phyloP scores from a whole-genome alignment of 2,797 vertebrate genomes.

The Liasis olivaceus region DNA sequence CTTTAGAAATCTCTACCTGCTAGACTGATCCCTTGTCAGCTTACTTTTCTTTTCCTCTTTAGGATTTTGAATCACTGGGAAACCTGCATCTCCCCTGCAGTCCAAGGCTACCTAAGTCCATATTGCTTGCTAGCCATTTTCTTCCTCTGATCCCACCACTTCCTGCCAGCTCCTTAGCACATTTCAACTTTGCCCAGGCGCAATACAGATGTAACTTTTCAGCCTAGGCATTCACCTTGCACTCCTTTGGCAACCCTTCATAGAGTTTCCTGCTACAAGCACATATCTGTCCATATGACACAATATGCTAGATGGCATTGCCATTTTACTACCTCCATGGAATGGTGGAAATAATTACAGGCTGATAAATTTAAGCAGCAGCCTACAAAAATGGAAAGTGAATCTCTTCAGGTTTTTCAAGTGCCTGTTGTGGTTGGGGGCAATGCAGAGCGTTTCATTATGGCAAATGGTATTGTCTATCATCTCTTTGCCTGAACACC shows the following conservation, averaged over 20 bases:
- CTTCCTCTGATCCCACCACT: no score
- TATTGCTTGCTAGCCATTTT: no score
- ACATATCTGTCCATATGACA: neutral
- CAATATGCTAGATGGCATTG: neutral
- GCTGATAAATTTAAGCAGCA: neutral
- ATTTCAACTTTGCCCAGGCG: neutral
- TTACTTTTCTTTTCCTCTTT: no score
- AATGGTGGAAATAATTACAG: neutral
- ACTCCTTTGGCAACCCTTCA: neutral
- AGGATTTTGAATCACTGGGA: no score
- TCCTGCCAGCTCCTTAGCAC: no score
- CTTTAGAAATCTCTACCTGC: no score
- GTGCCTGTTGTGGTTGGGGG: neutral
- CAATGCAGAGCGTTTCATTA: neutral
- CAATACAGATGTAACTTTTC: neutral
- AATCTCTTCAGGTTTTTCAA: neutral
- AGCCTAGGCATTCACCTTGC: neutral
- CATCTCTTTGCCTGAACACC: neutral
- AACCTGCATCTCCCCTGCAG: no score
- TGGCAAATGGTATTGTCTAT: neutral
- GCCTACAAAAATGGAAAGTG: neutral
- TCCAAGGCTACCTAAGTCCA: no score
- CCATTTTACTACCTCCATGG: neutral
- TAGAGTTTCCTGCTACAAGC: neutral
- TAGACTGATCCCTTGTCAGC: no score